Base-by-base conservation (phyloP, 23 tunicate genomes). In the Ciona savignyi region DNA sequence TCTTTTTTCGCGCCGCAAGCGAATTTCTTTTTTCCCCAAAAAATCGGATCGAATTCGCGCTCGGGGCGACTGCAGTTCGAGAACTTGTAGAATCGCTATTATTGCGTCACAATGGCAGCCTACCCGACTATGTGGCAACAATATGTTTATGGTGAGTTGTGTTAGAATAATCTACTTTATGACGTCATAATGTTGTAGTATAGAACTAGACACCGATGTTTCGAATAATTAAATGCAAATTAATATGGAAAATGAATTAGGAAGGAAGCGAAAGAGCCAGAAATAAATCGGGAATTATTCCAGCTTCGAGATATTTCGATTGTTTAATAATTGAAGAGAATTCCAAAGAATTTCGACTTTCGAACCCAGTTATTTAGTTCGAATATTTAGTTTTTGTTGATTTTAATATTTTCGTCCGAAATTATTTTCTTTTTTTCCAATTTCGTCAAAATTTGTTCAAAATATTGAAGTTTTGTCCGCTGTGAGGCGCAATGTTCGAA, bases 91-190 rank as follows among this genome's bases (percentile, higher is more conserved):
- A 15, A 42, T 6, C 15, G 15, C 11, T 15, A 42, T 42, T 42
- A 15, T 42, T 9, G 15, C 56, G 15, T 42, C 56, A 42, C 56
- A 42, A 88, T 88, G 96, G 75, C 87, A 30, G 87, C 96, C n/a
- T 88, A 88, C 68, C 85, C 96, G 0, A 66, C 83, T 0, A 88
- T 88, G 96, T 88, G 96, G 96, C 84, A 87, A 64, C 96, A 82
- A 63, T 88, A 88, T 29, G 66, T 88, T 82, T 88, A 88, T 31
- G 96, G 96, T 88, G 60, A 77, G 96, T 81, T n/a, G n/a, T n/a
- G n/a, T 49, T 49, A 11, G 15, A 20, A 49, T n/a, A n/a, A n/a
- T n/a, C n/a, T n/a, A n/a, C n/a, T n/a, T 63, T 63, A 4, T 63
- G 67, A 63, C 56, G 56, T 42, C 56, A 42, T 42, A 42, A 6